phyloP scores from a whole-genome alignment of 2,113 vertebrate species.

The Thermophis baileyi region DNA sequence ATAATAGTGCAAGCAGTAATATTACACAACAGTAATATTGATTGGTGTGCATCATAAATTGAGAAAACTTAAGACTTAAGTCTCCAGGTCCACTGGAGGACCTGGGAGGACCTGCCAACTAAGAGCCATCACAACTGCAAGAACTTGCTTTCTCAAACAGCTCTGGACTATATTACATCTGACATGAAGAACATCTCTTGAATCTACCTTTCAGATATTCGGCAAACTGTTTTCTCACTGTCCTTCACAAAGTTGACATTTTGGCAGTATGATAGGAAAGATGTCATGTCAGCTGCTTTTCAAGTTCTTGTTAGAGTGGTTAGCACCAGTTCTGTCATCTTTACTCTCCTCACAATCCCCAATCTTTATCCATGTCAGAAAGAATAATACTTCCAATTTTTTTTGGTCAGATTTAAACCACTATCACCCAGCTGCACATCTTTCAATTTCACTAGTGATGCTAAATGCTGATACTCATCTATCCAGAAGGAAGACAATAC shows the following conservation, averaged over 20 bases:
- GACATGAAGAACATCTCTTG: slow-evolving; percentile 74
- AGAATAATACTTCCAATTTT: slow-evolving; percentile 77
- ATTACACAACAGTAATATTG: not conserved
- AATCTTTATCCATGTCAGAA: slow-evolving; percentile 85
- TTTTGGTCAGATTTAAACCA: slow-evolving; percentile 69
- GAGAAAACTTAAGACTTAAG: slow-evolving; percentile 57
- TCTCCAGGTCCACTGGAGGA: slow-evolving; percentile 69
- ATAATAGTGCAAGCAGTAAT: not conserved
- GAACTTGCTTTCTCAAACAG: slow-evolving; percentile 69
- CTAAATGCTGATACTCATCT: slow-evolving; percentile 66
- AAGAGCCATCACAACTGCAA: slow-evolving; percentile 66
- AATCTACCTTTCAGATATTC: slow-evolving; percentile 81
- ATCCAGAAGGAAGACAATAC: slow-evolving; percentile 56
- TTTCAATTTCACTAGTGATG: slow-evolving; percentile 56
- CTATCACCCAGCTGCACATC: slow-evolving; percentile 62
- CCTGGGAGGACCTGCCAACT: slow-evolving; percentile 67
- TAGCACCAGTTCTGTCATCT: slow-evolving; percentile 88
- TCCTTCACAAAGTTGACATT: slow-evolving; percentile 85
- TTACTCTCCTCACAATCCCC: slow-evolving; percentile 81
- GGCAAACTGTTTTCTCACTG: slow-evolving; percentile 82
- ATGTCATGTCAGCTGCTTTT: slow-evolving; percentile 87
- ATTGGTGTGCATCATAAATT: slow-evolving; percentile 35
- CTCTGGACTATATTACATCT: slow-evolving; percentile 78
- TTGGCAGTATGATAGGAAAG: slow-evolving; percentile 77
- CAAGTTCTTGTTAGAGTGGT: slow-evolving; percentile 83